Evolutionary conservation across 2,888 invertebrate genomes (phyloP).

Genomic region (Philhelius pedissequus): DNA sequence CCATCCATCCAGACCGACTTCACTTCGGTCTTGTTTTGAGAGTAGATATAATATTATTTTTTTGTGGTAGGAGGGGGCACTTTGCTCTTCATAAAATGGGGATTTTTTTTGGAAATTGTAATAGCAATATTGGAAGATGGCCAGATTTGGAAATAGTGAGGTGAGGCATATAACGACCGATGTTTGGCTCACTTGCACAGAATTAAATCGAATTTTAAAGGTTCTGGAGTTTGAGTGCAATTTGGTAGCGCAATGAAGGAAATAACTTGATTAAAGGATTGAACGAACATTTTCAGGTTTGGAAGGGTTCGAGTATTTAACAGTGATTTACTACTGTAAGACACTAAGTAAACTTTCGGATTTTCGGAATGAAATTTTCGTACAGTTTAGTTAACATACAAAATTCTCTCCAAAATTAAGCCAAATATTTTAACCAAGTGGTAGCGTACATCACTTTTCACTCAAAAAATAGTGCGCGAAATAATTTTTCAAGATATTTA

Average conservation of each 20-base stretch:
- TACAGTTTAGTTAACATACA: too few species aligned
- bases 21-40: neutral
- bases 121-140: conserved; percentile 36
- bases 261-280: neutral
- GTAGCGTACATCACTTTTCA: too few species aligned
- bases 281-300: neutral
- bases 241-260: neutral
- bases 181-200: conserved; percentile 7
- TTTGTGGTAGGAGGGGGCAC: neutral
- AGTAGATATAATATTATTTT: neutral
- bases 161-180: neutral
- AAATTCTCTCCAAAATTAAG: too few species aligned
- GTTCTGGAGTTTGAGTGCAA: neutral
- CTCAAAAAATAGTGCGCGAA: too few species aligned
- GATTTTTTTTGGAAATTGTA: neutral
- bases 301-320: too few species aligned
- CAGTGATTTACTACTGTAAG: too few species aligned
- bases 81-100: conserved; percentile 10
- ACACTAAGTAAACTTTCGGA: too few species aligned
- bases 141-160: conserved; percentile 15
- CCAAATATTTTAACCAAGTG: too few species aligned
- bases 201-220: conserved; percentile 26
- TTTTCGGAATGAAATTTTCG: too few species aligned
- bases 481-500: too few species aligned
- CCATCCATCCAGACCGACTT: neutral